Evolutionary conservation across 2,797 vertebrate species (phyloP), one percentile per base, ranked within the genome.

Genomic region (Borostomias antarcticus): DNA sequence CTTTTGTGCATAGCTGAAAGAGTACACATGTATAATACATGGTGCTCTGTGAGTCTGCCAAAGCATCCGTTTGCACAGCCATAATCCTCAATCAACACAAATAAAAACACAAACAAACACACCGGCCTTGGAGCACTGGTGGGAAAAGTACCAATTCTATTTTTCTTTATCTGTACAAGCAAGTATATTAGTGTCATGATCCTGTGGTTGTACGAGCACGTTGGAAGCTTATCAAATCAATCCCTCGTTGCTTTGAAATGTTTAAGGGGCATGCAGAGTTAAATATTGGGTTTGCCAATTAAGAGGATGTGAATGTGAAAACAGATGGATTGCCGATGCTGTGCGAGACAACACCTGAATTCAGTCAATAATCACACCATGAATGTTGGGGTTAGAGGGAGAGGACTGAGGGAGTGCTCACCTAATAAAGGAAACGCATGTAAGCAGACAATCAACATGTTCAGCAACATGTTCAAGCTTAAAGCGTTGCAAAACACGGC

Each of bases 11-110:
- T 87, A 88, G 81, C 87, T 90, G 87, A 91, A 89, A 83, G 80
- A 86, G 77, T 70, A 47, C 79, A 75, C 80, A 90, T 93, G 80
- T 88, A 92, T 92, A 88, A 93, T 92, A 91, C 81, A 93, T 93
- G 89, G 89, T 62, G 72, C 69, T 83, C 82, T 91, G 85, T 86
- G 83, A 86, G 85, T 88, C 86, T 92, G 91, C 87, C 91, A 91
- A 86, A 88, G 79, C 83, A 69, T 67, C 82, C 70, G 78, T 64
- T 82, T 75, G 81, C 69, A 66, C 60, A 67, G 77, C 75, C 64
- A 74, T 66, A 75, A 78, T 82, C 75, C 82, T 83, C 87, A 80
- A 82, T 83, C 83, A 82, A 86, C 72, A 79, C 83, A 81, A 78
- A 85, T 79, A 25, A 17, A 26, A 45, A 62, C 68, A 61, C 67